A percentile compares a stretch with the other conserved stretches of the same genome.
Evolutionary conservation across 2,113 vertebrate species (phyloP).

Genomic region (Pangasianodon gigas): DNA sequence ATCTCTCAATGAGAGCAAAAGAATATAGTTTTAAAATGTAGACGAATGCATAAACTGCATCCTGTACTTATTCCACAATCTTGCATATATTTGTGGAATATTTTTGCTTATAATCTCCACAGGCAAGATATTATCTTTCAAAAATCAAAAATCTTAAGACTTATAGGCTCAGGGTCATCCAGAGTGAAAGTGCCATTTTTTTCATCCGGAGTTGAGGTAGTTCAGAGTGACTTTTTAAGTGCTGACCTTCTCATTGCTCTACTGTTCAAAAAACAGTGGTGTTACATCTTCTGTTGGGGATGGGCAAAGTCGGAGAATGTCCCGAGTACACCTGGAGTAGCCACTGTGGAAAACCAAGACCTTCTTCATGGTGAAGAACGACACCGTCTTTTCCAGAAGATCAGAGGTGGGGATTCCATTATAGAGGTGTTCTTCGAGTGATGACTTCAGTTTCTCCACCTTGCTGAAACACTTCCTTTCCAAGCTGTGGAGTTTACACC

Average conservation of each 20-base stretch:
- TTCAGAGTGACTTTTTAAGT: slow-evolving; percentile 30
- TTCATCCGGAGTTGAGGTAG: slow-evolving; percentile 35
- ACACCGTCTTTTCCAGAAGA: slow-evolving; percentile 73
- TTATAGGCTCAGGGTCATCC: slow-evolving; percentile 4
- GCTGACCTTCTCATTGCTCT: background rate
- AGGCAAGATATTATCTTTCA: background rate
- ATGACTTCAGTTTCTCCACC: slow-evolving; percentile 71
- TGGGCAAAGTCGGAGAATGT: slow-evolving; percentile 71
- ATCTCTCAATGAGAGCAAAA: slow-evolving; percentile 47
- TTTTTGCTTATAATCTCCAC: background rate
- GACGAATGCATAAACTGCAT: slow-evolving; percentile 30
- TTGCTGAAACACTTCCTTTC: slow-evolving; percentile 71
- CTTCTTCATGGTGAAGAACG: slow-evolving; percentile 72
- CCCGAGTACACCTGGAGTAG: slow-evolving; percentile 72
- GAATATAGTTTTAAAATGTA: background rate
- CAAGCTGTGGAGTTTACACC: slow-evolving; percentile 72
- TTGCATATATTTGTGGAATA: background rate
- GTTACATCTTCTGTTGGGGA: slow-evolving; percentile 65
- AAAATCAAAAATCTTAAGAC: background rate
- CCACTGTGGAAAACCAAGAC: slow-evolving; percentile 68
- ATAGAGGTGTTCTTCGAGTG: slow-evolving; percentile 68
- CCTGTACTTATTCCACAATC: background rate
- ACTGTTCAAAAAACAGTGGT: slow-evolving; percentile 60
- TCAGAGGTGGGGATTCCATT: slow-evolving; percentile 67
- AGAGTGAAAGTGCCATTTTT: slow-evolving; percentile 39